These are phyloP conservation scores for Chloropsis cyanopogon DNA, from an alignment of 2,113 vertebrate species.

Conservation along the genomic window DNA sequence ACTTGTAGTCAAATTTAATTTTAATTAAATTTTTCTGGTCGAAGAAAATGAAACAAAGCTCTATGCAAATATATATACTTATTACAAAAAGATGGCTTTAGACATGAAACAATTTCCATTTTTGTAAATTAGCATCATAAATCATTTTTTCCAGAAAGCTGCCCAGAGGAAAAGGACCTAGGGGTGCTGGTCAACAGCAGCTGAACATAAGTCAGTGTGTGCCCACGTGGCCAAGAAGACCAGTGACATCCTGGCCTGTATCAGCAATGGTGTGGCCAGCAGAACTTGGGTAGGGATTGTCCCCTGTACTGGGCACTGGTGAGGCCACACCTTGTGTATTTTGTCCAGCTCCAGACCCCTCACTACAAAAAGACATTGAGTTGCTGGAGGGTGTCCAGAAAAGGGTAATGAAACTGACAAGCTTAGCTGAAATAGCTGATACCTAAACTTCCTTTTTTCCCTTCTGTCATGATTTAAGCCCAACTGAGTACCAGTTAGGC, in stretches of 20 bases:
- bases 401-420: background rate
- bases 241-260: background rate
- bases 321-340: background rate
- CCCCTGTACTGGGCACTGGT: background rate
- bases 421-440: background rate
- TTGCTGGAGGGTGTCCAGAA: background rate
- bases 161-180: background rate
- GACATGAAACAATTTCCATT: background rate
- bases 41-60: background rate
- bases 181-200: background rate
- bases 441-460: background rate
- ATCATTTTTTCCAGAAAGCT: background rate
- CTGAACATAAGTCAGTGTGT: background rate
- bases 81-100: background rate
- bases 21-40: background rate
- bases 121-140: background rate
- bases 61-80: background rate
- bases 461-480: background rate
- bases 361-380: background rate
- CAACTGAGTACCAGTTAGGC: too few relatives aligned
- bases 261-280: background rate
- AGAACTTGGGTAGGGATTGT: background rate
- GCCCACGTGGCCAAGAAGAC: background rate
- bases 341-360: background rate
- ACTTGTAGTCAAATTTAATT: background rate